phyloP scores from a whole-genome alignment of 1,140 invertebrate genomes.

The Calephelis virginiensis region DNA sequence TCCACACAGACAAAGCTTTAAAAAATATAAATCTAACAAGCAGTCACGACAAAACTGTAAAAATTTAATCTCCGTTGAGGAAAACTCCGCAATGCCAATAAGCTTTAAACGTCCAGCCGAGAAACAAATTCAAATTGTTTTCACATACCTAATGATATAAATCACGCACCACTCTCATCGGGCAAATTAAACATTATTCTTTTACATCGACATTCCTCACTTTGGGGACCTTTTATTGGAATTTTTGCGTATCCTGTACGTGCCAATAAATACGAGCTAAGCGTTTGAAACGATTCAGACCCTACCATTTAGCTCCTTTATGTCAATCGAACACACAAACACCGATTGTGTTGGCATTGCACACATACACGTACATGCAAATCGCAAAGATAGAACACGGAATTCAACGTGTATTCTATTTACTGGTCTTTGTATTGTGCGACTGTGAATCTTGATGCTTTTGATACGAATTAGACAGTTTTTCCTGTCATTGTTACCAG shows the following conservation, averaged over 20 bases:
- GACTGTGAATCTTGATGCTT: conserved; percentile 45
- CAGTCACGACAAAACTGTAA: not conserved
- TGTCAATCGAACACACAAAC: conserved; percentile 55
- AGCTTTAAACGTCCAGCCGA: conserved; percentile 18
- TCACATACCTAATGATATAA: conserved; percentile 44
- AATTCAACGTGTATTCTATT: conserved; percentile 68
- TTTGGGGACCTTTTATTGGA: conserved; percentile 65
- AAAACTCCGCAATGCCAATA: conserved; percentile 17
- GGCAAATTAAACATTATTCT: conserved; percentile 76
- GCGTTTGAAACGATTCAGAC: conserved; percentile 53
- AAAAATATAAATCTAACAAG: conserved; percentile 10
- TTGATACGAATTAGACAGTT: not conserved
- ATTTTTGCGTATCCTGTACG: conserved; percentile 73
- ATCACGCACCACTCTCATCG: conserved; percentile 50
- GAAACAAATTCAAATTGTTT: conserved; percentile 27
- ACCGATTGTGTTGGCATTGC: conserved; percentile 18
- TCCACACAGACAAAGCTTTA: not conserved
- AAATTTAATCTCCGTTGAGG: conserved; percentile 6
- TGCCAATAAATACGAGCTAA: conserved; percentile 72
- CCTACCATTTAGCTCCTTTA: conserved; percentile 63
- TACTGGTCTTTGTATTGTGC: conserved; percentile 49
- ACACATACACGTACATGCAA: conserved; percentile 55
- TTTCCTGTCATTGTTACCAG: too few relatives aligned
- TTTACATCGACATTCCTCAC: conserved; percentile 57
- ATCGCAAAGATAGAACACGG: conserved; percentile 63